Percentiles rank a stretch among this genome's conserved stretches.
Evolutionary conservation across 2,797 vertebrate species (phyloP).

Genomic region (Halcyon chelicuti): DNA sequence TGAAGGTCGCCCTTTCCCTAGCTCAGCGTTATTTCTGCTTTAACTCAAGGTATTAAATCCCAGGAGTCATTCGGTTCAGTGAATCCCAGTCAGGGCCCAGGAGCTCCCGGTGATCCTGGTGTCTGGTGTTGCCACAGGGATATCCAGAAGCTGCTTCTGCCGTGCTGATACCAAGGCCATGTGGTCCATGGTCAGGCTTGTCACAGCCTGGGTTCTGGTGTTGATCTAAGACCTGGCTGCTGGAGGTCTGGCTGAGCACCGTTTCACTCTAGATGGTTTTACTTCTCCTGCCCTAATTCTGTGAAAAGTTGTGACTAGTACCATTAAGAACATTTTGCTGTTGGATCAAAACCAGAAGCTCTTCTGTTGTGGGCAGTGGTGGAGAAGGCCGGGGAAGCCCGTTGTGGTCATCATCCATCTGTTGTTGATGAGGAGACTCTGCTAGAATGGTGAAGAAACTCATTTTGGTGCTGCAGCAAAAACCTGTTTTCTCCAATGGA

Average conservation of each 20-base stretch:
- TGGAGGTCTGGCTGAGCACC: not conserved
- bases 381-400: not conserved
- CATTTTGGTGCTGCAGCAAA: not conserved
- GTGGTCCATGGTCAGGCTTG: not conserved
- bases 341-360: not conserved
- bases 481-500: not conserved
- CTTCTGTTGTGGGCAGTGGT: not conserved
- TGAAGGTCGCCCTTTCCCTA: not conserved
- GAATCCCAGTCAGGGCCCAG: not conserved
- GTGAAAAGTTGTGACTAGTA: not conserved
- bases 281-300: not conserved
- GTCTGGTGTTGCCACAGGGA: not conserved
- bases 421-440: not conserved
- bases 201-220: not conserved
- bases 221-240: accelerated
- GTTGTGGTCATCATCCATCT: not conserved
- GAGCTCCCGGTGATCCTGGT: not conserved
- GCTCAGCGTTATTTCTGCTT: not conserved
- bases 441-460: not conserved
- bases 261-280: not conserved
- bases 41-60: not conserved
- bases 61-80: not conserved
- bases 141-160: not conserved
- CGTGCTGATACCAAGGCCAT: not conserved
- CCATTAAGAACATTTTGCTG: not conserved